Base-by-base conservation (phyloP, 2,113 vertebrate genomes). In the Bubalus kerabau region DNA sequence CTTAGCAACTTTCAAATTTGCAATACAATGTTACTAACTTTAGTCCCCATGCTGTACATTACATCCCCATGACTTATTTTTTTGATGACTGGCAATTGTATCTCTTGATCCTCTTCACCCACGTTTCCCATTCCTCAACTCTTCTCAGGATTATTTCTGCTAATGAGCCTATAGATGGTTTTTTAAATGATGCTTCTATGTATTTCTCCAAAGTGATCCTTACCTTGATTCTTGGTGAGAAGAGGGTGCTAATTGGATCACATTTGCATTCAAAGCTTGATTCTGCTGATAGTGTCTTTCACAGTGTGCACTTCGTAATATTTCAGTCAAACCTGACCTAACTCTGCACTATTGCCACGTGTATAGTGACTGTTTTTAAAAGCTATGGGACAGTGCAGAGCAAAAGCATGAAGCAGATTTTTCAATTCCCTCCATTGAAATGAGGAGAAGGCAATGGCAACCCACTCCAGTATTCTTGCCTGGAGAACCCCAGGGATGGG, bases 181-280 rank as follows among this genome's bases (percentile, higher is more conserved):
- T 93, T 85, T 86, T 2, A 62, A 48, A 81, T 74, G 89, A 50
- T 32, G 26, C 57, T 92, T 94, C 50, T 80, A 30, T 54, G 6
- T 97, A 46, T 86, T 96, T 96, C 97, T 84, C 89, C 28, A 43
- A 52, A 62, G 28, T 90, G 43, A 83, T 94, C 60, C 60, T 87
- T 93, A 21, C 76, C 67, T 91, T 93, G 93, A 30, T 88, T 88
- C 21, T 54, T 80, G 60, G 30, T 23, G 23, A 83, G 36, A n/a
- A 87, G 32, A 59, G 3, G 17, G 36, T 83, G 14, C n/a, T 92
- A 43, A 24, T 62, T 7, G 84, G 36, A 36, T 76, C 48, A 56
- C 2, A 9, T 91, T 85, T 91, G 54, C 24, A 32, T 52, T 87
- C 82, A 74, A 98, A 95, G 28, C 36, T 46, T 88, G 0, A 60